Evolutionary conservation across 2,888 invertebrate species (phyloP).

Genomic region (Anodontia alba): DNA sequence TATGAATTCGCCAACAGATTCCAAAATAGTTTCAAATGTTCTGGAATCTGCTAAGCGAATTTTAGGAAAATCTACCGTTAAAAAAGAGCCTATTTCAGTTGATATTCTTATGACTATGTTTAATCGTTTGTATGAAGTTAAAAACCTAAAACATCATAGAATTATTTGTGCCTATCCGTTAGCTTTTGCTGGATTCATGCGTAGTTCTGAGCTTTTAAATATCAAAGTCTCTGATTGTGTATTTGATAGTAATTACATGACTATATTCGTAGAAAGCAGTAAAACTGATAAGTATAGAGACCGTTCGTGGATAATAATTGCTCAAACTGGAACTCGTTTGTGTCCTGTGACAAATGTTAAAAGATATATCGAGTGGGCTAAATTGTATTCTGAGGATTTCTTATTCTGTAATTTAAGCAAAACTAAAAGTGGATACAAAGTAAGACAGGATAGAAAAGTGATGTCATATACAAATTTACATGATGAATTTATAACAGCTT

Average conservation of each 20-base stretch:
- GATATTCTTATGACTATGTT: conserved; percentile 17
- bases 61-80: conserved; percentile 24
- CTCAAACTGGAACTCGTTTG: conserved; percentile 28
- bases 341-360: conserved; percentile 36
- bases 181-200: conserved; percentile 32
- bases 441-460: conserved; percentile 1
- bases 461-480: conserved; percentile 31
- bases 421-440: not conserved
- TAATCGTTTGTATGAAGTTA: conserved; percentile 16
- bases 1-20: conserved; percentile 40
- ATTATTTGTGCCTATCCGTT: conserved; percentile 32
- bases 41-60: conserved; percentile 36
- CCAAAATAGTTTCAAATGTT: conserved; percentile 27
- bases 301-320: too few species aligned
- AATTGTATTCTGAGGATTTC: conserved; percentile 15
- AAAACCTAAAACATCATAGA: conserved; percentile 27
- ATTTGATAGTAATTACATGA: conserved; percentile 6
- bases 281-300: conserved; percentile 40
- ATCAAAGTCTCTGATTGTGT: conserved; percentile 12
- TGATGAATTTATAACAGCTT: conserved; percentile 10
- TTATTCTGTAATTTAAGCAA: conserved; percentile 23
- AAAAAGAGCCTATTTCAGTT: conserved; percentile 37
- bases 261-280: conserved; percentile 23
- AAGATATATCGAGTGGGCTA: conserved; percentile 27
- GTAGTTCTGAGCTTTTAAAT: conserved; percentile 32